A percentile compares a stretch with the other conserved stretches of the same genome.
These are phyloP conservation scores for Apistogramma diplotaenia DNA, from an alignment of 2,113 vertebrate genomes.

Conservation along the genomic window DNA sequence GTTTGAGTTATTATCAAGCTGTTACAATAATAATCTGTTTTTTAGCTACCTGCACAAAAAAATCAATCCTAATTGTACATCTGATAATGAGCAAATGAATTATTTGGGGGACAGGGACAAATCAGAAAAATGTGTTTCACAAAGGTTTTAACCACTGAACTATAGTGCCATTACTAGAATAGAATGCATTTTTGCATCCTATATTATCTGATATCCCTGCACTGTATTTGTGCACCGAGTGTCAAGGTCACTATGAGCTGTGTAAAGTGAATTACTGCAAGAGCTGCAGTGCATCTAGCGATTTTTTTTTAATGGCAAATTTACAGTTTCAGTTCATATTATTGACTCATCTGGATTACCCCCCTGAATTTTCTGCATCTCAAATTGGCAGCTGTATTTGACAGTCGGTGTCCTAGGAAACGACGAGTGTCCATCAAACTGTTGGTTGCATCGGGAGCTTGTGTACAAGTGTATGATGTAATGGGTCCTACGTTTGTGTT, in stretches of 20 bases:
- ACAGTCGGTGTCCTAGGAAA: conserved; percentile 60
- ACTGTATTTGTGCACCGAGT: background rate
- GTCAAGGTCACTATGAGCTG: background rate
- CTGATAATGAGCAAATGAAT: background rate
- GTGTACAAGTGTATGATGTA: conserved; percentile 15
- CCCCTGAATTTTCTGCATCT: conserved; percentile 16
- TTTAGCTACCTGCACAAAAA: conserved; percentile 4
- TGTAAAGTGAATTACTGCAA: background rate
- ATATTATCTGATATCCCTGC: background rate
- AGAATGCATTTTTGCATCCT: background rate
- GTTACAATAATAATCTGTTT: conserved; percentile 35
- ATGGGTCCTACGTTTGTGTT: conserved; percentile 8
- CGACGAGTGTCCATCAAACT: background rate
- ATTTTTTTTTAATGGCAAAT: background rate
- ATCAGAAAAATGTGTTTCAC: background rate
- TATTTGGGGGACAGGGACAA: too few relatives aligned
- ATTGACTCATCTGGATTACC: conserved; percentile 15
- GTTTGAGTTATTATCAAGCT: conserved; percentile 20
- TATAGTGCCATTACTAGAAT: background rate
- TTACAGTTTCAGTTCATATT: background rate
- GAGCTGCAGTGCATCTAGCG: background rate
- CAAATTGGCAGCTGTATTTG: conserved; percentile 52
- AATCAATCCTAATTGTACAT: conserved; percentile 19
- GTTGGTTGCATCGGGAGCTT: conserved; percentile 20
- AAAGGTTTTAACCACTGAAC: background rate